Evolutionary conservation across 2,113 vertebrate genomes (phyloP).

Genomic region (crab-eating macaque (Macaca fascicularis)): DNA sequence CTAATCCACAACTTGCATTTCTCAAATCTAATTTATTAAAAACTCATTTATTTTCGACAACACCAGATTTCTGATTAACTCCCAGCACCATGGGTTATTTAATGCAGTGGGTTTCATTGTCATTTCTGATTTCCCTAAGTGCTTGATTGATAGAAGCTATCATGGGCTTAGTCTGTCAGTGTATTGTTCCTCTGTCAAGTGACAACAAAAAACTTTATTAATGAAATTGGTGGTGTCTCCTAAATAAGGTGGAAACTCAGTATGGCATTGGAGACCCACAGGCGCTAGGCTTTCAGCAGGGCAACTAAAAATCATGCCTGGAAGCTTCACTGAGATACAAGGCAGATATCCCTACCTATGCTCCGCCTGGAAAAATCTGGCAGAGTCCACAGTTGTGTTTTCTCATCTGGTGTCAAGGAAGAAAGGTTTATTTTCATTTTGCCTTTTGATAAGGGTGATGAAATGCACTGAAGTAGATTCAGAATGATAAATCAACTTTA

Average conservation of each 20-base stretch:
- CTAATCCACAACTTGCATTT: constrained; percentile 72
- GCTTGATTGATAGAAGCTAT: constrained; percentile 83
- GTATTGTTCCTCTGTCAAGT: constrained; percentile 81
- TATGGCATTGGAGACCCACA: background rate
- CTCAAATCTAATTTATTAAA: constrained; percentile 87
- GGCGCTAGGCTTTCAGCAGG: constrained; percentile 43
- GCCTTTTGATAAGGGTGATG: constrained; percentile 18
- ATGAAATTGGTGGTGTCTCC: constrained; percentile 76
- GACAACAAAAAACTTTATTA: constrained; percentile 74
- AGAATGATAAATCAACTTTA: constrained; percentile 44
- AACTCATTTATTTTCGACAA: constrained; percentile 84
- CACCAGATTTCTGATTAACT: constrained; percentile 85
- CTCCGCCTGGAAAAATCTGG: background rate
- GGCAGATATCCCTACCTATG: background rate
- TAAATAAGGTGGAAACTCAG: constrained; percentile 54
- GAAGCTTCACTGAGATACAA: background rate
- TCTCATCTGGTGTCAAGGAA: constrained; percentile 52
- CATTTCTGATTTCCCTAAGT: constrained; percentile 82
- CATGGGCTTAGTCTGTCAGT: constrained; percentile 72
- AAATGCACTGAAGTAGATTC: constrained; percentile 61
- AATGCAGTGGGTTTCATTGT: constrained; percentile 82
- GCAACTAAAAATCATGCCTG: constrained; percentile 26
- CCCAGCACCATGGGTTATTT: constrained; percentile 80
- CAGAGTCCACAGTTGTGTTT: no score
- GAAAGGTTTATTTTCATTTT: constrained; percentile 38